Conservation (phyloP, 2,888 invertebrate genomes). For the Ophion ellenae region DNA sequence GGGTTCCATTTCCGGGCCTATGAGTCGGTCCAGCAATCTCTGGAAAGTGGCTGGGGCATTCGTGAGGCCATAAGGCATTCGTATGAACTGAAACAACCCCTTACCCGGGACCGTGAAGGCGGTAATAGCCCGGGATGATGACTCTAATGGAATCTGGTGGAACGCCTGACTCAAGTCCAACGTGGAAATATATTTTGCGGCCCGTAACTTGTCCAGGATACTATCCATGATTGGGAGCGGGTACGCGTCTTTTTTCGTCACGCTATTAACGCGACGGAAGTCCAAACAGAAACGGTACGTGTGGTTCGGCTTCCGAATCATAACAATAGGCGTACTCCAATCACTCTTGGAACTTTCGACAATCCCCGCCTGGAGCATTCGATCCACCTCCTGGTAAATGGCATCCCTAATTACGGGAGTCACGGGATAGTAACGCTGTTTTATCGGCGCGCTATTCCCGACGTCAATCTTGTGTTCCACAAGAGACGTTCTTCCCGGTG, state of each 20-base stretch:
- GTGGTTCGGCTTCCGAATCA: no score
- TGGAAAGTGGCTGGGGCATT: slow-evolving; percentile 28
- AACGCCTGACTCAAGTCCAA: slow-evolving; percentile 8
- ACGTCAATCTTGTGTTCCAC: slow-evolving; percentile 1
- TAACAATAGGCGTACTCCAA: neutral
- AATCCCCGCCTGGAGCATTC: neutral
- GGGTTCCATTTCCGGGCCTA: slow-evolving; percentile 29
- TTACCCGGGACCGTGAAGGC: neutral
- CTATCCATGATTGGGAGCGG: slow-evolving; percentile 50
- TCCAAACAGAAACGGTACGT: slow-evolving; percentile 34
- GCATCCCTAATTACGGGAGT: neutral
- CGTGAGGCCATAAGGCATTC: slow-evolving; percentile 8
- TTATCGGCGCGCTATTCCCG: neutral
- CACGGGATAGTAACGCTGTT: neutral
- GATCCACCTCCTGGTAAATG: slow-evolving; percentile 1
- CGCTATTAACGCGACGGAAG: slow-evolving; percentile 63
- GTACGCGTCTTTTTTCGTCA: slow-evolving; percentile 49
- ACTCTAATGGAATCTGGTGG: slow-evolving; percentile 8
- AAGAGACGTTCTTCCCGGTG: neutral
- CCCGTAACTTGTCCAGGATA: slow-evolving; percentile 72
- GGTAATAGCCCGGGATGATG: neutral
- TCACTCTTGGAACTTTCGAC: neutral
- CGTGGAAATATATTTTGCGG: neutral
- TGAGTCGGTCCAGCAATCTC: neutral
- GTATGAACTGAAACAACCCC: neutral